These are phyloP conservation scores for Lepidurus apus DNA, from an alignment of 1,140 invertebrate genomes.

Conservation along the genomic window DNA sequence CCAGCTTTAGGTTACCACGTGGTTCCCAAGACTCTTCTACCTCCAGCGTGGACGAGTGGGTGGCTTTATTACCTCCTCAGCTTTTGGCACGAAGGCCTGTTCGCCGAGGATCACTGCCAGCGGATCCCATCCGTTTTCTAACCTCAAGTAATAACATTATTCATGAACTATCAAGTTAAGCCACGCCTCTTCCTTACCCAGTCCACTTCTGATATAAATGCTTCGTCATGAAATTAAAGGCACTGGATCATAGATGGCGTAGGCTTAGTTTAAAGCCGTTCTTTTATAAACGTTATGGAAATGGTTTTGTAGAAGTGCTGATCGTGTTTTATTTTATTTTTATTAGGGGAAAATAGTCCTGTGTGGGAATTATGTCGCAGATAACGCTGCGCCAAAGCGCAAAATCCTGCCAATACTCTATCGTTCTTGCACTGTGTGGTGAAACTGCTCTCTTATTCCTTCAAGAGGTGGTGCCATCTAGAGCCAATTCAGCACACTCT, in stretches of 20 bases:
- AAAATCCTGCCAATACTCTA: constrained; percentile 18
- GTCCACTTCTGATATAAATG: no score
- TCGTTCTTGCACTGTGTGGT: background rate
- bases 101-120: constrained; percentile 5
- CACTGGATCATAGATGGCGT: no score
- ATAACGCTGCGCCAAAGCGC: background rate
- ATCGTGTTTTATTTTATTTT: background rate
- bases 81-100: constrained; percentile 13
- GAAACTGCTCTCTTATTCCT: background rate
- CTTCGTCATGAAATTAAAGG: no score
- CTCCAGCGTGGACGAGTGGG: background rate
- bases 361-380: constrained; percentile 7
- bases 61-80: background rate
- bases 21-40: background rate
- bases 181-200: no score
- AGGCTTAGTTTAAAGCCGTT: no score
- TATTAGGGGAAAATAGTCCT: constrained; percentile 15
- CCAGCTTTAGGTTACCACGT: background rate
- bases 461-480: background rate
- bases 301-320: no score
- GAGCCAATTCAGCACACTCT: background rate
- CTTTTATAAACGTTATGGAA: no score
- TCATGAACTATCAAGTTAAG: no score
- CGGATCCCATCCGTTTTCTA: background rate
- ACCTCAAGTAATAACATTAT: constrained; percentile 3